Evolutionary conservation across 1,140 invertebrate genomes (phyloP).

Genomic region (Druon quercuslanigerum): DNA sequence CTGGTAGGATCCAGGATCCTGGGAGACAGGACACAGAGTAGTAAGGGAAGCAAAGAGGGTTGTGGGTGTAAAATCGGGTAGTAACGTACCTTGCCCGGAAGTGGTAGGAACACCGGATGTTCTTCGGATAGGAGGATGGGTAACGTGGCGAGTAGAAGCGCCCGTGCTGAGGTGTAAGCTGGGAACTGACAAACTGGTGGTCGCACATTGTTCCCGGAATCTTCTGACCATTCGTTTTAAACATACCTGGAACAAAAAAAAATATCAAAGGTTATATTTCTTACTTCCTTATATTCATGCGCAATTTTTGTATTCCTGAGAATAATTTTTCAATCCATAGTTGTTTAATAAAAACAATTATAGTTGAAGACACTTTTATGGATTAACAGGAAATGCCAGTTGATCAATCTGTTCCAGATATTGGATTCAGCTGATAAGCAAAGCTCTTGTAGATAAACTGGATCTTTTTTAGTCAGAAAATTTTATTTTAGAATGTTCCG

Average conservation of each 20-base stretch:
- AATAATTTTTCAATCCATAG: too few species aligned
- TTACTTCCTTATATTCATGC: too few species aligned
- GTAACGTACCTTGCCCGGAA: constrained; percentile 83
- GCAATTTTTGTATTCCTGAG: too few species aligned
- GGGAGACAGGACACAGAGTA: too few species aligned
- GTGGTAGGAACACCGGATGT: constrained; percentile 84
- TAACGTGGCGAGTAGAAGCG: constrained; percentile 89
- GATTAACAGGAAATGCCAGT: too few species aligned
- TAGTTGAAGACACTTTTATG: too few species aligned
- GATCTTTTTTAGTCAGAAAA: too few species aligned
- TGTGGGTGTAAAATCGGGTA: constrained; percentile 41
- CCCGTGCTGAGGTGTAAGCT: constrained; percentile 80
- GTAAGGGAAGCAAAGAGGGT: background rate
- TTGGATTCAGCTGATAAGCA: too few species aligned
- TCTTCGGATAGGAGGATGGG: constrained; percentile 89
- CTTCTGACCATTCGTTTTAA: constrained; percentile 83
- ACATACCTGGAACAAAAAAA: constrained; percentile 79
- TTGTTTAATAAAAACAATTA: too few species aligned
- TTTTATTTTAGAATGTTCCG: too few species aligned
- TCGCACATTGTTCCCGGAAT: constrained; percentile 85
- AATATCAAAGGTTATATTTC: background rate
- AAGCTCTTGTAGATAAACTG: too few species aligned
- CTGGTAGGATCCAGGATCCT: constrained; percentile 10
- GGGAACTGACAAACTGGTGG: constrained; percentile 84
- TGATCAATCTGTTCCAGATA: too few species aligned